Percentiles rank a stretch among this genome's conserved stretches.
Conservation (phyloP, 2,113 vertebrate species). For the Oreochromis spilurus region DNA sequence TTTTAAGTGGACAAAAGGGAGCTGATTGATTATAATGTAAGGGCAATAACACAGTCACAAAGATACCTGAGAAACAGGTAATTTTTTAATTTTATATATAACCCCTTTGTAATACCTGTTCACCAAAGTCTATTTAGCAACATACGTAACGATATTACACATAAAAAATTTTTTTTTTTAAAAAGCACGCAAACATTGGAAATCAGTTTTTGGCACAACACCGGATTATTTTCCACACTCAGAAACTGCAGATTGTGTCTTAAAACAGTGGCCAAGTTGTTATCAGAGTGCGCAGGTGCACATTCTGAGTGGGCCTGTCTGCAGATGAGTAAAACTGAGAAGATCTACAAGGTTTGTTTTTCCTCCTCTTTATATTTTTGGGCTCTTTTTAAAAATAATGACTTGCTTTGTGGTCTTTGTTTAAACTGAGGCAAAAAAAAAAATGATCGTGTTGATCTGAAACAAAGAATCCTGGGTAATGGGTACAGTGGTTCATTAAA, state of each 20-base stretch:
- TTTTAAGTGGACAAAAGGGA: too few relatives aligned
- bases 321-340: accelerated
- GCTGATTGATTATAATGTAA: too few relatives aligned
- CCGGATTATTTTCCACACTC: not conserved
- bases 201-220: too few relatives aligned
- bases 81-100: too few relatives aligned
- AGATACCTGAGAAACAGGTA: too few relatives aligned
- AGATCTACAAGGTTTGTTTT: not conserved
- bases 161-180: too few relatives aligned
- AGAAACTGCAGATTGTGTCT: not conserved
- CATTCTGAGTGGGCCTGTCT: accelerated
- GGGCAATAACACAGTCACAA: too few relatives aligned
- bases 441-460: accelerated
- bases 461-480: not conserved
- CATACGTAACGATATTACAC: too few relatives aligned
- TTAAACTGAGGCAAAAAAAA: not conserved
- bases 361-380: not conserved
- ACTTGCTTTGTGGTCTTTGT: accelerated
- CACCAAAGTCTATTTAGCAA: too few relatives aligned
- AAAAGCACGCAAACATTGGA: too few relatives aligned
- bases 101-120: too few relatives aligned
- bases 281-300: accelerated
- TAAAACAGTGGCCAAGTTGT: not conserved
- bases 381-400: not conserved
- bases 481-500: accelerated